Percentiles rank a stretch among this genome's conserved stretches.
phyloP scores from a whole-genome alignment of 1,140 invertebrate species.

The Metopolophium dirhodum region DNA sequence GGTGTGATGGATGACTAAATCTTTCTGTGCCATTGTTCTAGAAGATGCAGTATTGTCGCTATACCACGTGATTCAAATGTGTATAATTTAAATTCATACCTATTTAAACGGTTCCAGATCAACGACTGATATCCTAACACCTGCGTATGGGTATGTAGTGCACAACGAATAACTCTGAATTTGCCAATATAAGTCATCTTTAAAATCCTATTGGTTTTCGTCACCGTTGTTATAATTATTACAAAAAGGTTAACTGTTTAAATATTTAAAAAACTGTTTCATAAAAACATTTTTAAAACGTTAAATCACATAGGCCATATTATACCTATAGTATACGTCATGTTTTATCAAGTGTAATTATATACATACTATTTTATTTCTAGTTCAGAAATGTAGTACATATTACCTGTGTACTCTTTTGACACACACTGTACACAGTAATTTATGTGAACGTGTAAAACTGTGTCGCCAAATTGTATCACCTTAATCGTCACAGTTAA shows the following conservation, averaged over 20 bases:
- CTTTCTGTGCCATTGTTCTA: slow-evolving; percentile 45
- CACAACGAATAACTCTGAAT: background rate
- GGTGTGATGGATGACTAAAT: slow-evolving; percentile 53
- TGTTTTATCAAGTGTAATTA: background rate
- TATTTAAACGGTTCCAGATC: slow-evolving; percentile 9
- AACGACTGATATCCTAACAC: background rate
- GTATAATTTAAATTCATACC: background rate
- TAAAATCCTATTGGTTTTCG: background rate
- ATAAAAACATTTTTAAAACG: background rate
- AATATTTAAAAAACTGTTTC: background rate
- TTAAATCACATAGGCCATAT: background rate
- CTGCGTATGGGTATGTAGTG: background rate
- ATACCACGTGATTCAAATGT: slow-evolving; percentile 31
- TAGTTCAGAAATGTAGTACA: background rate
- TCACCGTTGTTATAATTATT: background rate
- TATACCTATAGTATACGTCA: too few species aligned
- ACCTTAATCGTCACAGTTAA: slow-evolving; percentile 3
- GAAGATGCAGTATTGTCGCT: background rate
- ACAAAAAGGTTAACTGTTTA: background rate
- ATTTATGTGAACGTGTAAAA: background rate
- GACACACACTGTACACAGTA: background rate
- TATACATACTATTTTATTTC: background rate
- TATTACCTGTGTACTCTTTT: background rate
- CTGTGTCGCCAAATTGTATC: background rate
- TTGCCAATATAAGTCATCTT: background rate